Evolutionary conservation across 2,888 invertebrate species (phyloP).

Genomic region (Drosophila seclusa): DNA sequence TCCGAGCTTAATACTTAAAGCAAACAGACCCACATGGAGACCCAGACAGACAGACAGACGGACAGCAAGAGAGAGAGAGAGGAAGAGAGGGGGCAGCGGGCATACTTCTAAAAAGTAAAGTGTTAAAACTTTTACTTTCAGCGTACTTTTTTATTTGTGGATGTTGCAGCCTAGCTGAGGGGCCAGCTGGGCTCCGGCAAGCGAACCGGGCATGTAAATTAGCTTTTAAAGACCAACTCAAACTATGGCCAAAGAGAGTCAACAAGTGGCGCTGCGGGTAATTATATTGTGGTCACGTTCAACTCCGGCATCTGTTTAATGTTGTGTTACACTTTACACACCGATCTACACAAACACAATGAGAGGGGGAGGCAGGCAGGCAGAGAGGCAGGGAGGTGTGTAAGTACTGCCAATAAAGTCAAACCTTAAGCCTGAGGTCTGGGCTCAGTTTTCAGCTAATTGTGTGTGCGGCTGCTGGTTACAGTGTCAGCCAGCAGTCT

Average conservation of each 20-base stretch:
- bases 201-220: slow-evolving; percentile 67
- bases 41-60: slow-evolving; percentile 12
- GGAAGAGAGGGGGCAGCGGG: slow-evolving; percentile 8
- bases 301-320: slow-evolving; percentile 79
- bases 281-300: slow-evolving; percentile 83
- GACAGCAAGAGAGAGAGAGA: not conserved
- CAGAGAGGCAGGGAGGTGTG: not conserved
- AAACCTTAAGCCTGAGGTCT: slow-evolving; percentile 11
- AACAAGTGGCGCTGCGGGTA: slow-evolving; percentile 76
- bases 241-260: slow-evolving; percentile 43
- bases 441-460: slow-evolving; percentile 39
- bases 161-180: slow-evolving; percentile 23
- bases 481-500: slow-evolving; percentile 48
- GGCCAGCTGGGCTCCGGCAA: slow-evolving; percentile 17
- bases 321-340: slow-evolving; percentile 78
- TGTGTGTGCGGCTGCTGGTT: slow-evolving; percentile 36
- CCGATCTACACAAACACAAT: slow-evolving; percentile 43
- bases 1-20: slow-evolving; percentile 69
- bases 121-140: slow-evolving; percentile 80
- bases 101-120: slow-evolving; percentile 77
- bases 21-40: slow-evolving; percentile 60
- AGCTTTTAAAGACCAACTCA: slow-evolving; percentile 65
- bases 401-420: slow-evolving; percentile 34
- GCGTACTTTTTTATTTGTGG: slow-evolving; percentile 47
- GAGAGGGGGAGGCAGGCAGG: not conserved